Conservation (phyloP, 2,797 vertebrate species). For the Cheirogaleus major region DNA sequence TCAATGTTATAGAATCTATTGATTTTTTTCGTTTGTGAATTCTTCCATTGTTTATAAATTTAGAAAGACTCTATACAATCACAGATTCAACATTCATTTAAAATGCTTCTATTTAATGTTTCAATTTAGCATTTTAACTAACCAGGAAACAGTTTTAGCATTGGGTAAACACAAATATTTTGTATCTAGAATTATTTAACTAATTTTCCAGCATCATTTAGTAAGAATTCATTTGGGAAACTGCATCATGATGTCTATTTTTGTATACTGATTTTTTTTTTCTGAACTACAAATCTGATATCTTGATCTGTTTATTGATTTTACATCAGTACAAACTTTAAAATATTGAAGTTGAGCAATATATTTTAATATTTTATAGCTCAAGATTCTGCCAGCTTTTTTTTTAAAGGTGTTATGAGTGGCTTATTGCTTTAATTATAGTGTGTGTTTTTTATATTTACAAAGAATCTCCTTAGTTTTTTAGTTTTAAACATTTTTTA, state of each 20-base stretch:
- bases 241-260: background rate
- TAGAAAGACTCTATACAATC: background rate
- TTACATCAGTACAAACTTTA: background rate
- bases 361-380: conserved; percentile 30
- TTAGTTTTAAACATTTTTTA: background rate
- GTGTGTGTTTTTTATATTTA: background rate
- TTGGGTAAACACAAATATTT: background rate
- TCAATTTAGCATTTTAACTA: background rate
- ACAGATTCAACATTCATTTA: background rate
- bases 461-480: background rate
- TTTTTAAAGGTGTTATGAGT: background rate
- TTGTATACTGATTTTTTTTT: background rate
- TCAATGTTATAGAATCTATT: conserved; percentile 7
- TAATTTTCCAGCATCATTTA: background rate
- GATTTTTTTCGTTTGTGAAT: background rate
- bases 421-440: background rate
- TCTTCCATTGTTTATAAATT: background rate
- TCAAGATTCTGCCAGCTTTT: background rate
- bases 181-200: background rate
- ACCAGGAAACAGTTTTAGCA: background rate
- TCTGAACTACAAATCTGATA: background rate
- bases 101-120: background rate
- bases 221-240: background rate
- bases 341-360: background rate
- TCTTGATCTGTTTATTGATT: background rate